Evolutionary conservation across 2,797 vertebrate species (phyloP).

Genomic region (Neosilurus mollespiculum): DNA sequence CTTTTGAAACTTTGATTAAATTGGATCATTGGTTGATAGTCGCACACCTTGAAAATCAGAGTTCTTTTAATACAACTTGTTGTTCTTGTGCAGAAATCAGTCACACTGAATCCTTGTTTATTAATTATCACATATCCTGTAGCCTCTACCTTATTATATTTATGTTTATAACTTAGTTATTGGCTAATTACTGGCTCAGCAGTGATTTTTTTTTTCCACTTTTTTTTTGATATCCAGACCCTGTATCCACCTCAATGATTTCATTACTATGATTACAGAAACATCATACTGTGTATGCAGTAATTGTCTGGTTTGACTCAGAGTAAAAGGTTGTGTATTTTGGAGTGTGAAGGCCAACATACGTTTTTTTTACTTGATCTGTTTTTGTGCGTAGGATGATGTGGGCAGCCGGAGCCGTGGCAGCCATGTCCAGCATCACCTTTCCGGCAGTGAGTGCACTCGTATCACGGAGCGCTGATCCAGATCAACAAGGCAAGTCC

Average conservation of each 20-base stretch:
- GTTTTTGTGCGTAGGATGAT: constrained; percentile 79
- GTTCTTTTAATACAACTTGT: not conserved
- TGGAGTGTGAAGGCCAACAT: not conserved
- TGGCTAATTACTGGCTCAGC: not conserved
- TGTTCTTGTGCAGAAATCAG: not conserved
- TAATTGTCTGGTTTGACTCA: not conserved
- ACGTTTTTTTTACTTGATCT: not conserved
- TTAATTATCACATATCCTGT: not conserved
- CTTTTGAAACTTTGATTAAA: no score
- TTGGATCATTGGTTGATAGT: no score
- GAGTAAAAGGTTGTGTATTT: not conserved
- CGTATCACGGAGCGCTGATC: constrained; percentile 84
- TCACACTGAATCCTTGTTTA: not conserved
- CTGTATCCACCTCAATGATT: not conserved
- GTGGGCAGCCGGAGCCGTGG: constrained; percentile 88
- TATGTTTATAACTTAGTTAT: not conserved
- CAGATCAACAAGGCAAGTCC: constrained; percentile 84
- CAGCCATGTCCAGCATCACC: constrained; percentile 90
- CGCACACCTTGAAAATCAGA: no score
- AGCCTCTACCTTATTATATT: not conserved
- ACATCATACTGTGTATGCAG: not conserved
- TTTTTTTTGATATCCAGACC: no score
- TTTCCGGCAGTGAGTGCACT: constrained; percentile 88
- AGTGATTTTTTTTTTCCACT: no score
- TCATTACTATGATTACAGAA: not conserved